Evolutionary conservation across 2,797 vertebrate genomes (phyloP).

Genomic region (Chrysocyon brachyurus): DNA sequence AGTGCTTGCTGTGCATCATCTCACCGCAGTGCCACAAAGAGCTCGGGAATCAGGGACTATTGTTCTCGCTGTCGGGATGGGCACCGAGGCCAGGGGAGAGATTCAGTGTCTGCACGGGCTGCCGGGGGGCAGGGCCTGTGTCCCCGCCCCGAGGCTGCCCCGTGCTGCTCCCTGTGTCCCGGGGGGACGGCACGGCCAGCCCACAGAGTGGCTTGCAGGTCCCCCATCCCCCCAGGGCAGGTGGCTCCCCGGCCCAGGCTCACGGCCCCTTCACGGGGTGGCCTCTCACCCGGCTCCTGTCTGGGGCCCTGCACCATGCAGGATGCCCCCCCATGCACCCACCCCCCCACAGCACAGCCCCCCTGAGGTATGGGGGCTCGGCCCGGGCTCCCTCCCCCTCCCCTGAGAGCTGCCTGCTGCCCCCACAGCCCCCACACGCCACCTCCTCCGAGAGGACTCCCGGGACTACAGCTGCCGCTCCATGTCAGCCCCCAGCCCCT

Average conservation of each 20-base stretch:
- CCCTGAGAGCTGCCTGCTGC: background rate
- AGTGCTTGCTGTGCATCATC: background rate
- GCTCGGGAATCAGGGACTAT: background rate
- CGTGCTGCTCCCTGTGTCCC: too few relatives aligned
- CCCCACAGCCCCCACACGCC: background rate
- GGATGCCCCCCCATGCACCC: background rate
- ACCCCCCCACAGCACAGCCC: background rate
- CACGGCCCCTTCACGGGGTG: fast-evolving
- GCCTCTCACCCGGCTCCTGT: background rate
- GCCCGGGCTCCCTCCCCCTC: background rate
- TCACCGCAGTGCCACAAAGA: background rate
- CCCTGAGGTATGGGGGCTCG: background rate
- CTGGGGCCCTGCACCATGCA: background rate
- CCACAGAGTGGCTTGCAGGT: too few relatives aligned
- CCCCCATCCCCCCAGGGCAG: background rate
- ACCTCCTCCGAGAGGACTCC: background rate
- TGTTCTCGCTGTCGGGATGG: background rate
- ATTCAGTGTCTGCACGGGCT: background rate
- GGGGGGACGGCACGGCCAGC: too few relatives aligned
- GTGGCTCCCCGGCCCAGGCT: background rate
- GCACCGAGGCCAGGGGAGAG: background rate
- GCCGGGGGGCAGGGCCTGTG: too few relatives aligned
- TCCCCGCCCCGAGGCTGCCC: too few relatives aligned
- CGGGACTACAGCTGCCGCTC: too few relatives aligned
- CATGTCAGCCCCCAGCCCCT: too few relatives aligned